A percentile compares a stretch with the other conserved stretches of the same genome.
Conservation (phyloP, 2,888 invertebrate species). For the Dasypolia templi region DNA sequence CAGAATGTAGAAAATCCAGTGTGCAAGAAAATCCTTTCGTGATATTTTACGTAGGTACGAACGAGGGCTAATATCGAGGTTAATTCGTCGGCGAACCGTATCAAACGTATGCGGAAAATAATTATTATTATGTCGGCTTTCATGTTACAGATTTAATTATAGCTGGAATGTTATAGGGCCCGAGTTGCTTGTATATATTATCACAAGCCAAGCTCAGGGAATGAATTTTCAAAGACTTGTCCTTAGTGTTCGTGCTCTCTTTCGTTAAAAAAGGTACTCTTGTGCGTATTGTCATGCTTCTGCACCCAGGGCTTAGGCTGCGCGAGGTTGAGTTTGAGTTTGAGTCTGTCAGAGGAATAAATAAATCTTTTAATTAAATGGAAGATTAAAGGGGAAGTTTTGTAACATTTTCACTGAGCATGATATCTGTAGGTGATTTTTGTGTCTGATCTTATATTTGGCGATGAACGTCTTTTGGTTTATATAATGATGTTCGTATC, state of each 20-base stretch:
- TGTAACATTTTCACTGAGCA: too few species aligned
- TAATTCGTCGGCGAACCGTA: constrained; percentile 41
- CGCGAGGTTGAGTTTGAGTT: too few species aligned
- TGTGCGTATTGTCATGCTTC: background rate
- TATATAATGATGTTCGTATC: too few species aligned
- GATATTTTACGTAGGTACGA: too few species aligned
- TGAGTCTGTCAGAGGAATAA: too few species aligned
- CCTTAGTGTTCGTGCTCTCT: background rate
- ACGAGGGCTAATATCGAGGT: constrained; percentile 36
- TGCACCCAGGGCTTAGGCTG: background rate
- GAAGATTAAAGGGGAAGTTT: too few species aligned
- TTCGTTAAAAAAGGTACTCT: background rate
- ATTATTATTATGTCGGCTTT: constrained; percentile 46
- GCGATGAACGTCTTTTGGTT: too few species aligned
- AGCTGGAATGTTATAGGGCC: constrained; percentile 11
- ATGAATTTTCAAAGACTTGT: background rate
- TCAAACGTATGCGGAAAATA: constrained; percentile 47
- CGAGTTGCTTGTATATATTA: background rate
- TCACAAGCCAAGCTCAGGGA: background rate
- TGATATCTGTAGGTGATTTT: too few species aligned
- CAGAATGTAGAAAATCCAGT: too few species aligned
- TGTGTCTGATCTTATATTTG: too few species aligned
- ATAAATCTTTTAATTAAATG: too few species aligned
- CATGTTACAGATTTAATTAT: constrained; percentile 45
- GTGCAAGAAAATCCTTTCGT: too few species aligned